Base-by-base conservation (phyloP, 2,888 invertebrate genomes). In the Clepsis dumicolana region DNA sequence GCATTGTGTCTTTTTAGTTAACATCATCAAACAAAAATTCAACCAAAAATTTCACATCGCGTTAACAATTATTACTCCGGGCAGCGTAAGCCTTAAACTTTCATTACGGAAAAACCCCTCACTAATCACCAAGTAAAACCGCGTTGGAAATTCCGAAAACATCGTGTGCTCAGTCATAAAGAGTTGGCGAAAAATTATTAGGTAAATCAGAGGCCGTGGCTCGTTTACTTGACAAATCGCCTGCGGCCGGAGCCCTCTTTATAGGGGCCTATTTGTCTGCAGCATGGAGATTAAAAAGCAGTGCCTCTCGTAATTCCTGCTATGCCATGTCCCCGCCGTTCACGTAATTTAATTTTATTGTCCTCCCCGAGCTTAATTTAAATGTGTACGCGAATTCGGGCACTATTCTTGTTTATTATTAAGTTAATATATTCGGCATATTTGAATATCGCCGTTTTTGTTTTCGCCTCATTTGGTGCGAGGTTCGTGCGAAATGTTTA, bases 211-310 rank as follows among this genome's bases (percentile, higher is more conserved):
- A 64, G 59, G 69, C 70, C 57, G 65, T 44, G 53, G 72, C 65
- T 68, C 71, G 73, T 74, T 74, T 70, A 70, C 54, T 70, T 73
- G 74, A 75, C 72, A 75, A 73, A 75, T 74, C 71, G 71, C 63
- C 59, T 41, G 72, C 57, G 70, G 72, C 66, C 66, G 52, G 70
- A 68, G 65, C 65, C 69, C 73, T 70, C 71, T 70, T 73, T 74
- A 75, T 65, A 72, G 65, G 66, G 52, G 62, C 64, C 74, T 69
- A 74, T 75, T 73, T 75, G 75, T 75, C 72, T 65, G 66, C 64
- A 41, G 52, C 62, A 60, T 57, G 62, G 71, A 75, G 74, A 75
- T 75, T 75, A 75, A 75, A 75, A 74, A 72, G 67, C 70, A 60
- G 70, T 67, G 56, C 64, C 70, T 65, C 71, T 70, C 71, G 73